Evolutionary conservation across 2,888 invertebrate genomes (phyloP).

Genomic region (Ectemnius continuus): DNA sequence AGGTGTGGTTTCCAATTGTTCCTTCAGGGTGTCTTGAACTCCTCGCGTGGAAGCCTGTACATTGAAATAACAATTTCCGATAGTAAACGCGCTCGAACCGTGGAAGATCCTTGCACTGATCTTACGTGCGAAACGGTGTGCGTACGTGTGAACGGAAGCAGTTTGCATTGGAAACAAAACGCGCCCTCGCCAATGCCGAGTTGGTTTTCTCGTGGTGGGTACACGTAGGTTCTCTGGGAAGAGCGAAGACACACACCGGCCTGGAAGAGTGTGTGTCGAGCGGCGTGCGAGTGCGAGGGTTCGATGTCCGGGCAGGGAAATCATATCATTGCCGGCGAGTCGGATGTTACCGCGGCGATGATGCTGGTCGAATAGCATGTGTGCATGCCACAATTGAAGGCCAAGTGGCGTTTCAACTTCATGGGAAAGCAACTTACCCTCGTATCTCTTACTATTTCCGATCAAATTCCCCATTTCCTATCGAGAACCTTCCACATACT

Average conservation of each 20-base stretch:
- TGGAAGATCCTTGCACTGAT: conserved; percentile 18
- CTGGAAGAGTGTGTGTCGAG: neutral
- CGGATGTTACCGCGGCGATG: conserved; percentile 34
- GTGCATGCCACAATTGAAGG: conserved; percentile 5
- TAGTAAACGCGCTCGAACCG: neutral
- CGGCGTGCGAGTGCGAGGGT: conserved; percentile 52
- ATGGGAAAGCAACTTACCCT: conserved; percentile 19
- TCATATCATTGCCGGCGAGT: conserved; percentile 57
- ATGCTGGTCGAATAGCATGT: conserved; percentile 21
- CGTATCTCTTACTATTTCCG: neutral
- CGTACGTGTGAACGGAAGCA: conserved; percentile 6
- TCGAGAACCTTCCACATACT: neutral
- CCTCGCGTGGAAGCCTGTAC: neutral
- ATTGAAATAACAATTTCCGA: neutral
- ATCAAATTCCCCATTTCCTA: neutral
- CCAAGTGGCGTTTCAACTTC: conserved; percentile 6
- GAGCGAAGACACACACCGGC: neutral
- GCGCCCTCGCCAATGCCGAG: neutral
- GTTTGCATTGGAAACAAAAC: neutral
- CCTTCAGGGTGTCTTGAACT: neutral
- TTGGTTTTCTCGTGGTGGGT: neutral
- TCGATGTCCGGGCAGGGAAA: conserved; percentile 70
- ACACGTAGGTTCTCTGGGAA: neutral
- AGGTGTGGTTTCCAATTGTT: neutral
- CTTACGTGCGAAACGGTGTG: neutral